Evolutionary conservation across 2,113 vertebrate species (phyloP).

Genomic region (Myotis lucifugus): DNA sequence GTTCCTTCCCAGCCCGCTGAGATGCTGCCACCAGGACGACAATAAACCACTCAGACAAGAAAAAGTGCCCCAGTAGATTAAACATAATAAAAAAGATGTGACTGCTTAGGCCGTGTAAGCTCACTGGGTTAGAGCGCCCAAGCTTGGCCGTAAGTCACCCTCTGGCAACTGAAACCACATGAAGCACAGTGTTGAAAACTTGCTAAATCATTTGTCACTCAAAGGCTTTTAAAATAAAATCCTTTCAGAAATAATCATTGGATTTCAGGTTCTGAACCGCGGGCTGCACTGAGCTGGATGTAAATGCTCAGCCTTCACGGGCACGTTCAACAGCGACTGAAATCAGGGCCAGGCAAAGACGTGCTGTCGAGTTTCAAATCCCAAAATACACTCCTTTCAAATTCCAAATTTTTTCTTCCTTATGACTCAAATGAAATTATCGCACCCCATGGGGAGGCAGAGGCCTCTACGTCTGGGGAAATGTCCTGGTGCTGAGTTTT

Average conservation of each 20-base stretch:
- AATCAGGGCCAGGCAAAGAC: not conserved
- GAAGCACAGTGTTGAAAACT: conserved; percentile 69
- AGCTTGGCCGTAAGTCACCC: conserved; percentile 32
- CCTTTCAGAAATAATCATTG: conserved; percentile 62
- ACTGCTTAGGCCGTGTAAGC: conserved; percentile 17
- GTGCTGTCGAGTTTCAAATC: conserved; percentile 12
- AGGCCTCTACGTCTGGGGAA: not conserved
- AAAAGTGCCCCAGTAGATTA: conserved; percentile 55
- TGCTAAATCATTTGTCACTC: conserved; percentile 76
- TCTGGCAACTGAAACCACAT: conserved; percentile 70
- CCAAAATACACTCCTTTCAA: not conserved
- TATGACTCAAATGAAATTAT: not conserved
- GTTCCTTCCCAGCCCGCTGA: not conserved
- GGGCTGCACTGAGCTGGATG: not conserved
- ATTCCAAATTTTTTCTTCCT: conserved; percentile 38
- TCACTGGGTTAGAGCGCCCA: not conserved
- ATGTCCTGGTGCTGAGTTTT: not conserved
- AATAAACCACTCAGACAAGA: conserved; percentile 54
- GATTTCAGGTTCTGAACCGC: conserved; percentile 49
- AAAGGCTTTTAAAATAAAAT: conserved; percentile 75
- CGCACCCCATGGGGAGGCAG: not conserved
- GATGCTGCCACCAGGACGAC: not conserved
- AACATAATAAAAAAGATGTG: conserved; percentile 67
- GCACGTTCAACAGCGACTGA: not conserved
- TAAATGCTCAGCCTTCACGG: conserved; percentile 48